Conservation (phyloP, 2,888 invertebrate species). For the Cremastobaeus sp. region DNA sequence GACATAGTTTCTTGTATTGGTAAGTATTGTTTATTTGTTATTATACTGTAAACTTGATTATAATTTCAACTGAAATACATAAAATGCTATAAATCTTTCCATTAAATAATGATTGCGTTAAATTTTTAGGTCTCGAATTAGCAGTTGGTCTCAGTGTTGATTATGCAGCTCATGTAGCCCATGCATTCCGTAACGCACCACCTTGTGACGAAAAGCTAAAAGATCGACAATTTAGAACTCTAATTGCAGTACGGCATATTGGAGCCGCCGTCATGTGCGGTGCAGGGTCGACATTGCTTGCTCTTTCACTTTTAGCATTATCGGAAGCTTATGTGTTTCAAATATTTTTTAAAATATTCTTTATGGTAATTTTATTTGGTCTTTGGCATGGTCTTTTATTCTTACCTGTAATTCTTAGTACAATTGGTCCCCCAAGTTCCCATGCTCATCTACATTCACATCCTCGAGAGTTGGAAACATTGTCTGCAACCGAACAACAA, state of each 20-base stretch:
- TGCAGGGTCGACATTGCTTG: conserved; percentile 87
- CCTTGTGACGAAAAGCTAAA: conserved; percentile 77
- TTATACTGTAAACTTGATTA: neutral
- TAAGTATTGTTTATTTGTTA: conserved; percentile 54
- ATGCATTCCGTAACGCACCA: conserved; percentile 85
- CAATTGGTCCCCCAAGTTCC: conserved; percentile 82
- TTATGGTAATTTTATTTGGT: conserved; percentile 87
- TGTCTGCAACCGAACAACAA: conserved; percentile 28
- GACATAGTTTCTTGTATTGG: conserved; percentile 90
- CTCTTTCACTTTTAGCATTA: conserved; percentile 84
- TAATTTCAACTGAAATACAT: neutral
- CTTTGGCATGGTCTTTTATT: conserved; percentile 87
- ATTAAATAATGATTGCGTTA: too few species aligned
- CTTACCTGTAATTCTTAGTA: conserved; percentile 86
- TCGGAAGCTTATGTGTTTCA: conserved; percentile 88
- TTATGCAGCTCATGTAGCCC: conserved; percentile 89
- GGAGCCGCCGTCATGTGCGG: conserved; percentile 88
- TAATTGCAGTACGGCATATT: conserved; percentile 84
- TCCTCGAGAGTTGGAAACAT: conserved; percentile 46
- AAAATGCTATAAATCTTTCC: neutral
- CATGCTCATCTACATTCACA: conserved; percentile 35
- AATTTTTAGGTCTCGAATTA: conserved; percentile 81
- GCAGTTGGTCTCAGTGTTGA: conserved; percentile 91
- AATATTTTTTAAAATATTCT: conserved; percentile 87
- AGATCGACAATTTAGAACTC: conserved; percentile 79